phyloP scores from a whole-genome alignment of 1,140 invertebrate genomes.

The Calliopsis andreniformis region DNA sequence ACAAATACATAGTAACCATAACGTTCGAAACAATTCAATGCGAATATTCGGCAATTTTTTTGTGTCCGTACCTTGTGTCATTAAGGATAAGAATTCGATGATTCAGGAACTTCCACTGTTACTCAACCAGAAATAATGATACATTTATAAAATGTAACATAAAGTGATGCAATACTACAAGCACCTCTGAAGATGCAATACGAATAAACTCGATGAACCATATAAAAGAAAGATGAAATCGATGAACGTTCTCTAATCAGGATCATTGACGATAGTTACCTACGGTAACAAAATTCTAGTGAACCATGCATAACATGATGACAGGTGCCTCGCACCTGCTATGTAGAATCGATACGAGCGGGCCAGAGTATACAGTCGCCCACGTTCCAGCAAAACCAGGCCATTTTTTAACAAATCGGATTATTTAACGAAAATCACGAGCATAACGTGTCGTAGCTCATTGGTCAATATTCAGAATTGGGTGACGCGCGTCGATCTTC shows the following conservation, averaged over 20 bases:
- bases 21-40: neutral
- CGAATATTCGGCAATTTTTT: neutral
- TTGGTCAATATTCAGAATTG: too few relatives aligned
- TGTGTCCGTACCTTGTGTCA: neutral
- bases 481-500: neutral
- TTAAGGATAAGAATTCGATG: too few relatives aligned
- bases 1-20: neutral
- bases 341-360: slow-evolving; percentile 36
- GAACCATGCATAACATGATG: slow-evolving; percentile 3
- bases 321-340: slow-evolving; percentile 14
- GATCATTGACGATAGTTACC: neutral
- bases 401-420: too few relatives aligned
- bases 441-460: too few relatives aligned
- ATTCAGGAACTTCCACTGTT: slow-evolving; percentile 40
- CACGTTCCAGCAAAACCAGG: neutral
- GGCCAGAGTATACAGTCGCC: neutral
- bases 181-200: too few relatives aligned
- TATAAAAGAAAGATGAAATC: neutral
- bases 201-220: neutral
- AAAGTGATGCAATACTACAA: neutral
- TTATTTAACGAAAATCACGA: too few relatives aligned
- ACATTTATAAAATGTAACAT: neutral
- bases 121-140: neutral
- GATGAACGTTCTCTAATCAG: neutral
- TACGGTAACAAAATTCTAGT: neutral